phyloP scores from a whole-genome alignment of 1,140 invertebrate genomes.

The Diachasma alloeum region DNA sequence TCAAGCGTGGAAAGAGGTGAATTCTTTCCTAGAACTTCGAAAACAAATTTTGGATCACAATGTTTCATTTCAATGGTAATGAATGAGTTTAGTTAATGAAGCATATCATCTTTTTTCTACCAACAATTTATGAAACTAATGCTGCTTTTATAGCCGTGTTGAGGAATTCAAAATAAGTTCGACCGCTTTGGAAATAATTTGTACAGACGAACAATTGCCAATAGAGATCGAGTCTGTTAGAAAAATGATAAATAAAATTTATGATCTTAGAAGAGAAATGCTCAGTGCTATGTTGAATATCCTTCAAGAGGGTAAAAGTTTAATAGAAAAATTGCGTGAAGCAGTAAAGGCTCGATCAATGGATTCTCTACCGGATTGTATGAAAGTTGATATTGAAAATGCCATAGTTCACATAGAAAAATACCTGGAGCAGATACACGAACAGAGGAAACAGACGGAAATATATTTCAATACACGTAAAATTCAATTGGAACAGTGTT shows the following conservation, averaged over 20 bases:
- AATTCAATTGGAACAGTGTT: conserved; percentile 78
- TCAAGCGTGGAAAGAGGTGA: conserved; percentile 88
- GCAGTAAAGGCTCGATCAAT: conserved; percentile 73
- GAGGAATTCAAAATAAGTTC: conserved; percentile 76
- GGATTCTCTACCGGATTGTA: conserved; percentile 78
- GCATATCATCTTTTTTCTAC: too few species aligned
- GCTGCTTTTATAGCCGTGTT: conserved; percentile 67
- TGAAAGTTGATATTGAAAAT: conserved; percentile 71
- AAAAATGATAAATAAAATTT: conserved; percentile 71
- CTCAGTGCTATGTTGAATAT: conserved; percentile 80
- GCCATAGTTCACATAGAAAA: conserved; percentile 71
- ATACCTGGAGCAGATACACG: conserved; percentile 81
- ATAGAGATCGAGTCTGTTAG: conserved; percentile 75
- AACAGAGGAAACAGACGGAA: conserved; percentile 78
- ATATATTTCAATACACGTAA: conserved; percentile 76
- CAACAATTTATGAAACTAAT: too few species aligned
- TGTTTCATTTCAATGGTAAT: conserved; percentile 74
- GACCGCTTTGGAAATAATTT: conserved; percentile 73
- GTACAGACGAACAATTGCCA: conserved; percentile 71
- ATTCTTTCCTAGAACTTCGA: conserved; percentile 79
- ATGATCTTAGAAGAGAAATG: conserved; percentile 73
- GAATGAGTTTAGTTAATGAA: too few species aligned
- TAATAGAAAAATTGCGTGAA: conserved; percentile 76
- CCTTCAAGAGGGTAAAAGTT: conserved; percentile 79
- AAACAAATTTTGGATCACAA: conserved; percentile 81